A percentile compares a stretch with the other conserved stretches of the same genome.
phyloP scores from a whole-genome alignment of 2,113 vertebrate species.

The Sminthopsis crassicaudata region DNA sequence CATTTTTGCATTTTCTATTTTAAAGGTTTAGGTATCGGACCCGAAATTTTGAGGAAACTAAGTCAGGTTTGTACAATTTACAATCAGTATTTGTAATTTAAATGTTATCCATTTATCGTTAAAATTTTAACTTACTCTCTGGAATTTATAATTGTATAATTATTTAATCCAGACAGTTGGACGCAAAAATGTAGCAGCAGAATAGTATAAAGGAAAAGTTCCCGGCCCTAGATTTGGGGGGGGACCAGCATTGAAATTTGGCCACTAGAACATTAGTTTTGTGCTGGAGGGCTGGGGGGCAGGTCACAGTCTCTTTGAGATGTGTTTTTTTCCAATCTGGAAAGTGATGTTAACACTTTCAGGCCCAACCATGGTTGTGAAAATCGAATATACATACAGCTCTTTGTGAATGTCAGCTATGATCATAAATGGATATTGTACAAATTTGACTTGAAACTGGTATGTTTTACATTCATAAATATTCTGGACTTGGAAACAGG shows the following conservation, averaged over 20 bases:
- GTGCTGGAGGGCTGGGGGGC: neutral
- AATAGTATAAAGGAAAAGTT: neutral
- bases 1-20: conserved; percentile 52
- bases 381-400: neutral
- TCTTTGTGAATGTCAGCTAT: neutral
- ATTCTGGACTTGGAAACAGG: neutral
- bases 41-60: conserved; percentile 85
- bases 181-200: conserved; percentile 32
- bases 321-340: neutral
- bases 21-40: conserved; percentile 85
- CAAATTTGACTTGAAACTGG: neutral
- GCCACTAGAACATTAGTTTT: neutral
- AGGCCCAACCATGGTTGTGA: neutral
- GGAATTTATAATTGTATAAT: neutral
- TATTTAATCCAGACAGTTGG: conserved; percentile 32
- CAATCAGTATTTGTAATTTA: neutral
- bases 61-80: conserved; percentile 84
- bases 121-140: conserved; percentile 14
- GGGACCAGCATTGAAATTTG: neutral
- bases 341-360: neutral
- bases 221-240: neutral
- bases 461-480: neutral
- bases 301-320: neutral
- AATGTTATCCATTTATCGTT: conserved; percentile 10
- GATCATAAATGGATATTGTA: neutral